phyloP scores from a whole-genome alignment of 2,888 invertebrate species.

The Saturnia japonica region DNA sequence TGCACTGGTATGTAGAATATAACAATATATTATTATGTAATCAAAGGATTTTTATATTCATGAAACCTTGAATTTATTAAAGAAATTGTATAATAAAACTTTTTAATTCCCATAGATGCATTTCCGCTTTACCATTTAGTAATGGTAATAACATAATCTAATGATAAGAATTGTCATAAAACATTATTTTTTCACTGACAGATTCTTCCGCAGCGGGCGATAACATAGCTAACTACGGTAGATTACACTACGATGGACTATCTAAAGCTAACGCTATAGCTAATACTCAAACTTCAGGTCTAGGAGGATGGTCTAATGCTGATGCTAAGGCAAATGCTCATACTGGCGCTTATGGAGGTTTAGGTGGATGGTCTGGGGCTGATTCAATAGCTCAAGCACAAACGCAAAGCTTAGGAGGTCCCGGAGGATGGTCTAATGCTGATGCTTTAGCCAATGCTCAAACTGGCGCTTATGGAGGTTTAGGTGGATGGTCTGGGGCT shows the following conservation, averaged over 20 bases:
- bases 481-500: constrained; percentile 16
- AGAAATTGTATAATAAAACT: background rate
- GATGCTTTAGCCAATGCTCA: constrained; percentile 25
- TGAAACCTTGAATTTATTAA: background rate
- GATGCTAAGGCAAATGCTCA: constrained; percentile 24
- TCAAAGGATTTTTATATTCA: background rate
- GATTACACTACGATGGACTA: constrained; percentile 24
- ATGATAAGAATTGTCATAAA: background rate
- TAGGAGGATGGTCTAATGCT: constrained; percentile 13
- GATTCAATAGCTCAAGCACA: constrained; percentile 9
- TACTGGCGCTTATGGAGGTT: constrained; percentile 25
- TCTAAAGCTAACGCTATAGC: constrained; percentile 26
- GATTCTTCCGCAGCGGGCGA: constrained; percentile 23
- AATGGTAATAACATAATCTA: background rate
- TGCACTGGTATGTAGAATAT: constrained; percentile 6
- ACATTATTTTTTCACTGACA: constrained; percentile 6
- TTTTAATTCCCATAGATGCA: background rate
- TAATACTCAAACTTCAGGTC: constrained; percentile 8
- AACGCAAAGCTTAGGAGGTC: constrained; percentile 13
- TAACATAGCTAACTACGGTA: constrained; percentile 27
- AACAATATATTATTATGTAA: background rate
- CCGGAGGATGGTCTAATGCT: constrained; percentile 19
- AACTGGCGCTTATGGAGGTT: constrained; percentile 22
- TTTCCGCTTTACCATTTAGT: background rate
- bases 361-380: constrained; percentile 26